Evolutionary conservation across 2,797 vertebrate genomes (phyloP).

Genomic region (Euphonia xanthogaster): DNA sequence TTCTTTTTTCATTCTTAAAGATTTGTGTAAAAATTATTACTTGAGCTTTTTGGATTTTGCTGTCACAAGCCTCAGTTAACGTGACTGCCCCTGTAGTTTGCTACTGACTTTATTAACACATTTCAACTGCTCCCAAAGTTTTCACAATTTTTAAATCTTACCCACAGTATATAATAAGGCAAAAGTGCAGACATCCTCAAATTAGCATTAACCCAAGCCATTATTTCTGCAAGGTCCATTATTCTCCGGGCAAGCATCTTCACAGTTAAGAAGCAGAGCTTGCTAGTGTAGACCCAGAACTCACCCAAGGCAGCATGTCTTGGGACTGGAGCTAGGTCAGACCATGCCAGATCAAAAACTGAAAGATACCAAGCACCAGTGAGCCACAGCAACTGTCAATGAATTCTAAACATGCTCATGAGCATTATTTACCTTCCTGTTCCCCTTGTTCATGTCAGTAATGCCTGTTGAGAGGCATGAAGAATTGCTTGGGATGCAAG

Average conservation of each 20-base stretch:
- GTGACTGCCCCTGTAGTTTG: not conserved
- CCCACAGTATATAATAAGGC: rapidly evolving
- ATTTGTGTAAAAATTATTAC: not conserved
- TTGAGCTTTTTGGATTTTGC: not conserved
- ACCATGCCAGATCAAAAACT: not conserved
- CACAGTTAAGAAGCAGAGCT: not conserved
- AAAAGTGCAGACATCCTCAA: not conserved
- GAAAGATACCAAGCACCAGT: not conserved
- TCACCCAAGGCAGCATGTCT: not conserved
- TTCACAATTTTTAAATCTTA: not conserved
- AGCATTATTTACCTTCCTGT: not conserved
- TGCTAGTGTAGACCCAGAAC: not conserved
- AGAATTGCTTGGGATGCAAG: rapidly evolving
- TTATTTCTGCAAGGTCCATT: not conserved
- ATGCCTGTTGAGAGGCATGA: not conserved
- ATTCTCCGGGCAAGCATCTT: not conserved
- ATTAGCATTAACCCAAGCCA: not conserved
- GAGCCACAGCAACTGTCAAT: not conserved
- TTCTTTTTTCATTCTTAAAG: not conserved
- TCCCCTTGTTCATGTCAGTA: not conserved
- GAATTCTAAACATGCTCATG: not conserved
- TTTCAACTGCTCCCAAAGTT: not conserved
- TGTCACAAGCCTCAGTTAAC: not conserved
- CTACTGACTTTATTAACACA: not conserved
- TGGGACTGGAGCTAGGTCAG: not conserved